These are phyloP conservation scores for Corythornis vintsioides DNA, from an alignment of 2,113 vertebrate species.

Conservation along the genomic window DNA sequence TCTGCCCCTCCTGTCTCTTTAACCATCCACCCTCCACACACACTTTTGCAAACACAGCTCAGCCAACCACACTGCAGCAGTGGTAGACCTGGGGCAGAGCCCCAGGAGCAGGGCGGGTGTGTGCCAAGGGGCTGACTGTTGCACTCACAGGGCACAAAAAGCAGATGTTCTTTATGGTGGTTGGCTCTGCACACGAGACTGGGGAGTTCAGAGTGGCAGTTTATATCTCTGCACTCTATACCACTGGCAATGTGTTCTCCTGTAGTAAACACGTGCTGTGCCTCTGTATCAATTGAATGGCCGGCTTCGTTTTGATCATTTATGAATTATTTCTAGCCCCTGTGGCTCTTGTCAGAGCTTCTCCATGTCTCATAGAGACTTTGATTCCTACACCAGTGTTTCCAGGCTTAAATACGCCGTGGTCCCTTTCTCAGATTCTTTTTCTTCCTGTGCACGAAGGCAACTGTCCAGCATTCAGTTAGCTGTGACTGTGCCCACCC, in stretches of 20 bases:
- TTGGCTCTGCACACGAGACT: fast-evolving
- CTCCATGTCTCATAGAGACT: neutral
- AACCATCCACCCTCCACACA: no score
- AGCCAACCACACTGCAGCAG: neutral
- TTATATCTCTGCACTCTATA: neutral
- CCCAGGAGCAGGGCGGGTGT: fast-evolving
- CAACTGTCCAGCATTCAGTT: fast-evolving
- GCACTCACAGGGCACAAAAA: fast-evolving
- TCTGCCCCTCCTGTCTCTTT: neutral
- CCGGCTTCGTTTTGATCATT: neutral
- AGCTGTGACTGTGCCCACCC: neutral
- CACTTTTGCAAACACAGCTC: neutral
- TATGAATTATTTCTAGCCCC: constrained; percentile 30
- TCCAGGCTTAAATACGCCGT: neutral
- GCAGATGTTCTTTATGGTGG: neutral
- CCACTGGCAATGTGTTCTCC: fast-evolving
- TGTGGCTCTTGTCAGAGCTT: neutral
- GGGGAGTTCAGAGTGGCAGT: neutral
- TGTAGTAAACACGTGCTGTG: neutral
- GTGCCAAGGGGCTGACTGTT: fast-evolving
- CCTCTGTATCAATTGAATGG: neutral
- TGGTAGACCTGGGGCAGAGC: neutral
- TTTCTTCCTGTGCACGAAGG: neutral
- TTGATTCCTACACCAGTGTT: neutral
- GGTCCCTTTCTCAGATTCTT: neutral